A percentile compares a stretch with the other conserved stretches of the same genome.
Evolutionary conservation across 2,797 vertebrate species (phyloP).

Genomic region (Cetoscarus ocellatus): DNA sequence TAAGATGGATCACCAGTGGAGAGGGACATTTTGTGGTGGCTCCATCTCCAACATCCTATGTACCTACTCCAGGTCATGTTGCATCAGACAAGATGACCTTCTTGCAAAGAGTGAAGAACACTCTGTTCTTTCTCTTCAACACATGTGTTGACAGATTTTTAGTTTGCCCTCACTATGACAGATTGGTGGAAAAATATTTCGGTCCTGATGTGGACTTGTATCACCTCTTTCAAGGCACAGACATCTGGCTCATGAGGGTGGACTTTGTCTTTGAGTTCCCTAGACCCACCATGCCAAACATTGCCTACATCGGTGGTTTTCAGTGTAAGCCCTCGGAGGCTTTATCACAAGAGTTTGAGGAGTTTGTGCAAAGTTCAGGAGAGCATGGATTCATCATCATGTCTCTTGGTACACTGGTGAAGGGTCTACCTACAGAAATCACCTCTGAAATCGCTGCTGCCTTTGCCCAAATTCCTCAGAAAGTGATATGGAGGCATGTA

Average conservation of each 20-base stretch:
- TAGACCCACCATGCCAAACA: conserved; percentile 85
- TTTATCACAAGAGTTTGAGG: conserved; percentile 77
- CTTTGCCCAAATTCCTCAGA: conserved; percentile 82
- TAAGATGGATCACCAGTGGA: conserved; percentile 78
- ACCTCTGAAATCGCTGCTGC: conserved; percentile 80
- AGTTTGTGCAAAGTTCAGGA: conserved; percentile 82
- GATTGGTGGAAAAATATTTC: conserved; percentile 72
- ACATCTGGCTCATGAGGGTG: conserved; percentile 85
- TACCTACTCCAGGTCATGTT: conserved; percentile 61
- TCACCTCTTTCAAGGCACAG: conserved; percentile 75
- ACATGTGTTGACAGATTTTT: conserved; percentile 59
- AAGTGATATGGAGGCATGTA: conserved; percentile 82
- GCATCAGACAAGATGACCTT: conserved; percentile 76
- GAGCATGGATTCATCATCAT: conserved; percentile 85
- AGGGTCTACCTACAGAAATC: conserved; percentile 75
- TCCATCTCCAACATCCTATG: conserved; percentile 80
- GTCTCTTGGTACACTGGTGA: conserved; percentile 80
- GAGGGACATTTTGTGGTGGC: conserved; percentile 78
- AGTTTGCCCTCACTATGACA: conserved; percentile 68
- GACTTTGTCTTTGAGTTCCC: conserved; percentile 87
- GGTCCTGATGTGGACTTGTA: conserved; percentile 75
- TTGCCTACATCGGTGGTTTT: conserved; percentile 85
- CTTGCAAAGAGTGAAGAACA: conserved; percentile 69
- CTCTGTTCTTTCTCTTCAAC: conserved; percentile 60
- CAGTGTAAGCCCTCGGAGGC: conserved; percentile 80